Conservation (phyloP, 2,797 vertebrate species). For the Coregonus suidteri region DNA sequence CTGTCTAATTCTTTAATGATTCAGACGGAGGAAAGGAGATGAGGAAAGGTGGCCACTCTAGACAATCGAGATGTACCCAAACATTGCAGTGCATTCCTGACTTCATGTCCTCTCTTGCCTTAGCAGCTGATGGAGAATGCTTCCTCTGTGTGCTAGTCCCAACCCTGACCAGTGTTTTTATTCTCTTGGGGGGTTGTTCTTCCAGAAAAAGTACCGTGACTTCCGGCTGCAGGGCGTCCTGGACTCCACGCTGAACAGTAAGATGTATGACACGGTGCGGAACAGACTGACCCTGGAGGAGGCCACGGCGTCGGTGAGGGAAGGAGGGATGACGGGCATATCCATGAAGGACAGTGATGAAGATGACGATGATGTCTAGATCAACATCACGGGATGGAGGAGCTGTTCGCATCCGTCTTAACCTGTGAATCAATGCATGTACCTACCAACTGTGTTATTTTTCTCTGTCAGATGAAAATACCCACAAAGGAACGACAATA, state of each 20-base stretch:
- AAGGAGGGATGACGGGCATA: constrained; percentile 95
- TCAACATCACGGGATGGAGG: constrained; percentile 13
- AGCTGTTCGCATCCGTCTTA: constrained; percentile 44
- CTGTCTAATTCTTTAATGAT: neutral
- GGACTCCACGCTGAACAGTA: constrained; percentile 97
- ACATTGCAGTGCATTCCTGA: neutral
- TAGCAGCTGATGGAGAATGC: neutral
- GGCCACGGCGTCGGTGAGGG: constrained; percentile 92
- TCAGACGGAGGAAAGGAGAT: neutral
- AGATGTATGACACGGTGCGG: constrained; percentile 97
- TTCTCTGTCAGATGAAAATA: constrained; percentile 71
- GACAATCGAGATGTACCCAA: neutral
- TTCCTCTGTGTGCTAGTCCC: neutral
- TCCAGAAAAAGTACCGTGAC: constrained; percentile 96
- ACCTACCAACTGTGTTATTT: constrained; percentile 66
- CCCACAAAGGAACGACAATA: constrained; percentile 74
- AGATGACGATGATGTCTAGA: constrained; percentile 70
- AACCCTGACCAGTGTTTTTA: neutral
- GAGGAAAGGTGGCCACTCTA: neutral
- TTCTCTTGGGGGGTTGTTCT: constrained; percentile 3
- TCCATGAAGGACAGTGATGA: constrained; percentile 99
- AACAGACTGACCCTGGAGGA: constrained; percentile 96
- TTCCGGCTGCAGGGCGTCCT: constrained; percentile 98
- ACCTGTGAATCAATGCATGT: constrained; percentile 81
- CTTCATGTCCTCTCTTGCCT: neutral